A percentile compares a stretch with the other conserved stretches of the same genome.
Conservation (phyloP, 2,113 vertebrate species). For the Catharus fuscescens region DNA sequence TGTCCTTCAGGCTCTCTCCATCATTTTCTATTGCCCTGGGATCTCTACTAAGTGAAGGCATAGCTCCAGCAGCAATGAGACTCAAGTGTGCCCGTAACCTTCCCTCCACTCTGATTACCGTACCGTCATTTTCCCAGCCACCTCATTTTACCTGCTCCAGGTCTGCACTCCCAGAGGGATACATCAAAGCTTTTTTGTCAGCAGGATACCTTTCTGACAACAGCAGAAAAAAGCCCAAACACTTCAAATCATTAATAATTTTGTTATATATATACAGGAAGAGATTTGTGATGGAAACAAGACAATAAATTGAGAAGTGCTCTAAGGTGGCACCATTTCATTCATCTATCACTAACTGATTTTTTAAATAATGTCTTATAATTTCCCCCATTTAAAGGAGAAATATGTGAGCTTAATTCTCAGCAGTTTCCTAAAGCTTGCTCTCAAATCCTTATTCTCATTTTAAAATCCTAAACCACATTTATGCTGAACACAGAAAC, state of each 20-base stretch:
- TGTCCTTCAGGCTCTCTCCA: background rate
- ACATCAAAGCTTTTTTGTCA: background rate
- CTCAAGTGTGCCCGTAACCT: background rate
- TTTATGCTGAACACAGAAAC: background rate
- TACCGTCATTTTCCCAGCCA: background rate
- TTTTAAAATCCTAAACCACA: background rate
- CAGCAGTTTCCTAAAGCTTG: background rate
- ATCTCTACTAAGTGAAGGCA: background rate
- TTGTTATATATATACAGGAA: background rate
- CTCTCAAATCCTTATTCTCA: background rate
- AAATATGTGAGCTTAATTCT: background rate
- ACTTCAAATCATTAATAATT: background rate
- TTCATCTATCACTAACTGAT: background rate
- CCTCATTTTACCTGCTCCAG: background rate
- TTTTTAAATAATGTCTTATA: background rate
- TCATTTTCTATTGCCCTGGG: background rate
- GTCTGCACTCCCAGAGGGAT: background rate
- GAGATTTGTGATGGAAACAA: background rate
- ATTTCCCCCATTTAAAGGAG: background rate
- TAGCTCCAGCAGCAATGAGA: background rate
- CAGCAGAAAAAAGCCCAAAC: too few relatives aligned
- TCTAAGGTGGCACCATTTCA: background rate
- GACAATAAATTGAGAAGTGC: background rate
- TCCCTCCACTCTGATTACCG: background rate
- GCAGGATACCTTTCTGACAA: background rate